These are phyloP conservation scores for Hesperophylax magnus DNA, from an alignment of 1,140 invertebrate species.

Conservation along the genomic window DNA sequence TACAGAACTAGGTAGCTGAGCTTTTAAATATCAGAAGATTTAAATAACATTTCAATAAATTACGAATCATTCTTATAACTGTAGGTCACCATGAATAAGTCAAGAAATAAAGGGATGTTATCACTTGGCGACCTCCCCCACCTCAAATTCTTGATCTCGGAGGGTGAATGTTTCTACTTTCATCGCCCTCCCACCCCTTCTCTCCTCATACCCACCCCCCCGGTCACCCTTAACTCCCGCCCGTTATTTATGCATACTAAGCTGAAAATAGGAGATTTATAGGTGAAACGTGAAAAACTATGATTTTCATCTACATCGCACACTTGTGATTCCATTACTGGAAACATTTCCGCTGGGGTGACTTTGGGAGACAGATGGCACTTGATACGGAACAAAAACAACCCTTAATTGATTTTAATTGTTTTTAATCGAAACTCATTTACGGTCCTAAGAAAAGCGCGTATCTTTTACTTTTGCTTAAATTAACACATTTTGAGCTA, in stretches of 20 bases:
- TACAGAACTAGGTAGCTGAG: no score
- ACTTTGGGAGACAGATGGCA: constrained; percentile 16
- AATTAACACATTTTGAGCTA: no score
- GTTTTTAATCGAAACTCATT: no score
- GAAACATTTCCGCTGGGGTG: constrained; percentile 20
- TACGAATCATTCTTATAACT: no score
- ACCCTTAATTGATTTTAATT: constrained; percentile 11
- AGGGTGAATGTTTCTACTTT: constrained; percentile 24
- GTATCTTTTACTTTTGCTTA: no score
- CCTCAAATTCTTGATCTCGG: neutral
- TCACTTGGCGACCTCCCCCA: constrained; percentile 2
- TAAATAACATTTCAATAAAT: no score
- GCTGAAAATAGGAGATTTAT: constrained; percentile 58
- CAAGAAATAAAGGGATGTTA: constrained; percentile 5
- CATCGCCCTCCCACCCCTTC: neutral
- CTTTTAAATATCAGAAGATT: no score
- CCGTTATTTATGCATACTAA: constrained; percentile 57
- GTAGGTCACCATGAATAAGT: no score
- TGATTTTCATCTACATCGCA: constrained; percentile 53
- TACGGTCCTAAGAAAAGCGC: no score
- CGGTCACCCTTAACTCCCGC: neutral
- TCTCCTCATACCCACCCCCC: neutral
- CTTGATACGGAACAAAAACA: constrained; percentile 7
- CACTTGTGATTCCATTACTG: constrained; percentile 32
- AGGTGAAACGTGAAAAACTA: constrained; percentile 53